Percentiles rank a stretch among this genome's conserved stretches.
Evolutionary conservation across 2,113 vertebrate genomes (phyloP).

Genomic region (Todiramphus saurophagus): DNA sequence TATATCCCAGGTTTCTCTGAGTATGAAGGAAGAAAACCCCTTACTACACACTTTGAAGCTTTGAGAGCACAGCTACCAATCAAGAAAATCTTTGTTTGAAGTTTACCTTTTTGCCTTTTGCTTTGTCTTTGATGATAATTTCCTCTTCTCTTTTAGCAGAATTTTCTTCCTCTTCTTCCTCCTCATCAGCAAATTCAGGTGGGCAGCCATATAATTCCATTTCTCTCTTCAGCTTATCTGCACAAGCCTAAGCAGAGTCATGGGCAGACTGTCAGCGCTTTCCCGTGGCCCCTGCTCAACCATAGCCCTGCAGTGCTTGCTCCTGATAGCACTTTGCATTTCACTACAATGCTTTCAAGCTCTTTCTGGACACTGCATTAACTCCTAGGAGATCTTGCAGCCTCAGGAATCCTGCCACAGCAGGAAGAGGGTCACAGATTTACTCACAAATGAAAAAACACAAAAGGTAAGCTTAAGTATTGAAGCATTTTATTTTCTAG

Average conservation of each 20-base stretch:
- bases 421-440: neutral
- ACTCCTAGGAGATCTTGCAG: neutral
- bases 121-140: constrained; percentile 90
- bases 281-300: neutral
- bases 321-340: neutral
- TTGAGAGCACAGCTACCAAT: neutral
- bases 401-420: neutral
- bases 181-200: constrained; percentile 93
- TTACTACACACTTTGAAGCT: rapidly evolving
- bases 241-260: constrained; percentile 85
- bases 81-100: neutral
- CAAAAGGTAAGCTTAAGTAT: neutral
- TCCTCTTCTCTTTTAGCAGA: constrained; percentile 76
- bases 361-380: neutral
- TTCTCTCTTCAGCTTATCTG: constrained; percentile 97
- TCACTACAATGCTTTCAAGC: neutral
- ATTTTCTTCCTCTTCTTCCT: constrained; percentile 87
- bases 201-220: constrained; percentile 93
- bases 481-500: neutral
- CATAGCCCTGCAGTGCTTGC: neutral
- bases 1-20: neutral
- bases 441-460: neutral
- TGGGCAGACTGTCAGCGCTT: neutral
- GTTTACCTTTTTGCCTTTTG: constrained; percentile 94
- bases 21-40: neutral